Base-by-base conservation (phyloP, 2,888 invertebrate genomes). In the Ashinkailepas kermadecensis region DNA sequence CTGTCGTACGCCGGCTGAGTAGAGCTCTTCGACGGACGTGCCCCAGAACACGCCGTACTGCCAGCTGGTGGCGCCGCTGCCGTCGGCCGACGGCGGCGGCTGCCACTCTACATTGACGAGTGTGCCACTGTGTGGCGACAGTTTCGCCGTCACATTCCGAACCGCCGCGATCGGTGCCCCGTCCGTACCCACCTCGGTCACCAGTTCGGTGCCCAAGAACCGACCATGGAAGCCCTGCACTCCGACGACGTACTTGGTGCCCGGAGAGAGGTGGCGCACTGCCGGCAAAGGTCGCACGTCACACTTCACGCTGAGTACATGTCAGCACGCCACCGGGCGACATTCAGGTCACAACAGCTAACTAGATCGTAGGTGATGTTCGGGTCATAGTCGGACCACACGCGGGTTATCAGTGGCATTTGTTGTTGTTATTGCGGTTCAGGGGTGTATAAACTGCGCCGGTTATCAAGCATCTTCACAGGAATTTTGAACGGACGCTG, bases 21-120 rank as follows among this genome's bases (percentile, higher is more conserved):
- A 88, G 25, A 91, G 88, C 83, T 92, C 91, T 11, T 89, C 89
- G 85, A 88, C 89, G 84, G 86, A 89, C 8, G 90, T 87, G 0
- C 91, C 92, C 85, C 93, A 94, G 86, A 93, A 92, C 74, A 94
- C 89, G 39, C 92, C 93, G 86, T 94, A 95, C 9, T 88, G 85
- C 91, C 91, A 64, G 64, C 18, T 8, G 64, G 8, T 15, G 70
- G 11, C 67, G 54, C 0, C 54, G 18, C 15, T 2, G 56, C 74
- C 18, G n/a, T 90, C 87, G 0, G 88, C 87, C 67, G 89, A 89
- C 54, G 89, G 89, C 0, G 93, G 92, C 13, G 90, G 89, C 21
- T 90, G 88, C 94, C 95, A 95, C 13, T 88, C 88, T 23, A 95
- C 85, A 84, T 91, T 90, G 0, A 93, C 92, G 0, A 84, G 84